These are phyloP conservation scores for Acanthoscelides obtectus DNA, from an alignment of 2,888 invertebrate species.

Conservation along the genomic window DNA sequence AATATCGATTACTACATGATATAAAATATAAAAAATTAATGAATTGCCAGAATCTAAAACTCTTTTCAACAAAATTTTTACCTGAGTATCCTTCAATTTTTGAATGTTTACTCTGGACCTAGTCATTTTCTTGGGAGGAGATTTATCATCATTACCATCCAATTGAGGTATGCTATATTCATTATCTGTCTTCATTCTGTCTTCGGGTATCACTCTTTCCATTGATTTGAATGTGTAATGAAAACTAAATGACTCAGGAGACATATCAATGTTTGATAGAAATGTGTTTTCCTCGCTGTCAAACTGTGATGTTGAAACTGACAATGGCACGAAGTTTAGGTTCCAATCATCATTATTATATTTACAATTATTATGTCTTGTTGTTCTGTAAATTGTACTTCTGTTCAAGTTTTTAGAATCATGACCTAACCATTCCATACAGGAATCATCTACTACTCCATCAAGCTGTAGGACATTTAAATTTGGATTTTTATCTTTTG, in stretches of 20 bases:
- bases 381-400: too few species aligned
- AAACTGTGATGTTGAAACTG: not conserved
- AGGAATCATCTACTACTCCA: conserved; percentile 24
- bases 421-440: too few species aligned
- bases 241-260: not conserved
- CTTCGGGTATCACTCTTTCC: conserved; percentile 6
- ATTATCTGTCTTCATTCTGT: not conserved
- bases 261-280: not conserved
- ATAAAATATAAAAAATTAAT: too few species aligned
- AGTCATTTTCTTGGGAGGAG: conserved; percentile 8
- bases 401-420: too few species aligned
- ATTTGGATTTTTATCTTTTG: not conserved
- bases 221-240: conserved; percentile 9
- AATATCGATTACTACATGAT: too few species aligned
- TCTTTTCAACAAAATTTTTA: too few species aligned
- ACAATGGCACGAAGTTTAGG: too few species aligned
- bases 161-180: conserved; percentile 20
- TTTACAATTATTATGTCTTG: too few species aligned
- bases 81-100: conserved; percentile 26
- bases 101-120: conserved; percentile 33
- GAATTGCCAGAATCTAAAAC: too few species aligned
- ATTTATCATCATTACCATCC: conserved; percentile 27
- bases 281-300: not conserved
- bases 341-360: too few species aligned
- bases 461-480: conserved; percentile 28